Evolutionary conservation across 2,797 vertebrate genomes (phyloP), one percentile per base, ranked within the genome.

Genomic region (Channallabes apus): DNA sequence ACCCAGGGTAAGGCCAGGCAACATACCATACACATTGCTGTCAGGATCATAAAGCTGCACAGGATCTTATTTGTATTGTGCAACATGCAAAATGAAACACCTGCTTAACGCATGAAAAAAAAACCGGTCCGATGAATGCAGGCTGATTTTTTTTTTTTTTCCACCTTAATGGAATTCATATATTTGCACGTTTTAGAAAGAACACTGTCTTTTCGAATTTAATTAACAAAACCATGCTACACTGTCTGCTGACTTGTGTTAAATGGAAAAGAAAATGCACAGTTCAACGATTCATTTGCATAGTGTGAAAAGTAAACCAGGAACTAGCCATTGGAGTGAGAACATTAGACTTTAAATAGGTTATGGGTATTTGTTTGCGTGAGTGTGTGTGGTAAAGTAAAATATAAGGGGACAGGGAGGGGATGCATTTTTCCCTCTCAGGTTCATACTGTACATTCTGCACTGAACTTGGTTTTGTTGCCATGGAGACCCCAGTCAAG

Each of bases 381-480:
- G 35, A 4, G 67, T 15, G 64, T 5, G 27, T 69, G 20, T 9
- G 17, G 20, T 9, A 46, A 46, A 27, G 38, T n/a, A 14, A n/a
- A 18, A n/a, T 14, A n/a, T 71, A 69, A 22, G 6, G 56, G 32
- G 32, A 2, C 32, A 2, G 32, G 32, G 35, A 3, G 62, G 41
- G 7, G 3, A 51, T 3, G 32, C 32, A 6, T 20, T 54, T 80
- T 35, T 12, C 54, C 58, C 24, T 75, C 67, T 51, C 54, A 65
- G n/a, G 59, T 65, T 80, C 38, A 64, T 76, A 27, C 68, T 90
- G 90, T 91, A 27, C 75, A 51, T 51, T 51, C 89, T 61, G 87
- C 77, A 91, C 91, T 93, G 89, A 94, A 92, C 90, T 92, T 93
- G 94, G 93, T 93, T 94, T 92, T 65, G 94, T 95, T 95, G 93